Evolutionary conservation across 2,797 vertebrate species (phyloP).

Genomic region (Adrianichthys oophorus): DNA sequence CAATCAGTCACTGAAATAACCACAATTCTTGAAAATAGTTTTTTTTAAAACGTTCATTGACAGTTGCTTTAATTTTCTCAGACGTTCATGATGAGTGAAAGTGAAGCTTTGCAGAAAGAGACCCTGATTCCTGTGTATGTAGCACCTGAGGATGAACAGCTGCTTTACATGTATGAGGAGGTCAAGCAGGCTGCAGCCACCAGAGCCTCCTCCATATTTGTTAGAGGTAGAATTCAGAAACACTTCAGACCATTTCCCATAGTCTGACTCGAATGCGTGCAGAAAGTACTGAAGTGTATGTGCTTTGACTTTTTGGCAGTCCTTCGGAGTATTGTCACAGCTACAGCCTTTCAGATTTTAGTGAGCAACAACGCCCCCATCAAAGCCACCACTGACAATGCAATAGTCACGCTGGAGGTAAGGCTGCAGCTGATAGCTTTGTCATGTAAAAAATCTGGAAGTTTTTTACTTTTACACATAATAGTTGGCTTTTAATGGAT

Average conservation of each 20-base stretch:
- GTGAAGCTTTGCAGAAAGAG: conserved; percentile 64
- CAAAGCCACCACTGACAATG: conserved; percentile 70
- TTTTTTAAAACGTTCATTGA: not conserved
- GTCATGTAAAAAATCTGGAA: not conserved
- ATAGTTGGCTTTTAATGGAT: not conserved
- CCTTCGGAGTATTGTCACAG: conserved; percentile 78
- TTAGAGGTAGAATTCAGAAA: conserved; percentile 68
- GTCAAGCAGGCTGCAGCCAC: conserved; percentile 73
- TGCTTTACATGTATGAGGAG: conserved; percentile 80
- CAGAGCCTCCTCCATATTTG: conserved; percentile 72
- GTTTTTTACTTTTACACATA: not conserved
- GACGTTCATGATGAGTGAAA: conserved; percentile 80
- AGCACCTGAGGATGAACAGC: conserved; percentile 74
- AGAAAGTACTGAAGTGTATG: not conserved
- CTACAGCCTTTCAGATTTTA: conserved; percentile 81
- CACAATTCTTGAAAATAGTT: not conserved
- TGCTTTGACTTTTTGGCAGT: conserved; percentile 52
- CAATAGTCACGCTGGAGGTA: conserved; percentile 80
- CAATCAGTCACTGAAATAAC: not conserved
- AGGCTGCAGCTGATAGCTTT: conserved; percentile 15
- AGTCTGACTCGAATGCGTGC: too few relatives aligned
- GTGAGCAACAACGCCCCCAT: conserved; percentile 76
- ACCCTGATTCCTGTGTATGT: conserved; percentile 79
- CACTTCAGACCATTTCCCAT: too few relatives aligned
- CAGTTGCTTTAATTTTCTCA: conserved; percentile 27